A percentile compares a stretch with the other conserved stretches of the same genome.
These are phyloP conservation scores for Apis florea DNA, from an alignment of 1,140 invertebrate genomes.

Conservation along the genomic window DNA sequence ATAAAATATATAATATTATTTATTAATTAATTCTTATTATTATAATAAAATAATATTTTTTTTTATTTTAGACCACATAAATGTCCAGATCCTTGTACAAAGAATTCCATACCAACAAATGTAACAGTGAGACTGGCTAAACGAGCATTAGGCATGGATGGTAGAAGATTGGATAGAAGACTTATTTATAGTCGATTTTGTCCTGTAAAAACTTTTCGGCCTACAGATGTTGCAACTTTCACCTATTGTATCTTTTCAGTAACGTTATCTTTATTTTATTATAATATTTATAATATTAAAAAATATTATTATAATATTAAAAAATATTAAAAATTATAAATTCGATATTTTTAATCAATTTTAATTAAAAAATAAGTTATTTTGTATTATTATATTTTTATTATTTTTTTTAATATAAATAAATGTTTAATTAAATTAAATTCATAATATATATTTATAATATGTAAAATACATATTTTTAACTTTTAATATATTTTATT, in stretches of 20 bases:
- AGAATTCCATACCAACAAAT: slow-evolving; percentile 86
- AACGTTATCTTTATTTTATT: slow-evolving; percentile 61
- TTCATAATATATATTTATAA: neutral
- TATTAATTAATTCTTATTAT: neutral
- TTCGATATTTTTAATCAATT: neutral
- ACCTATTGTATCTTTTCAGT: slow-evolving; percentile 91
- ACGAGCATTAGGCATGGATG: slow-evolving; percentile 81
- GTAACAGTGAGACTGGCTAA: slow-evolving; percentile 84
- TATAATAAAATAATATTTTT: slow-evolving; percentile 12
- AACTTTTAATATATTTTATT: neutral
- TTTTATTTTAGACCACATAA: slow-evolving; percentile 88
- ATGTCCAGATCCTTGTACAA: slow-evolving; percentile 92
- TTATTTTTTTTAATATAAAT: neutral
- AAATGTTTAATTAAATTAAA: neutral
- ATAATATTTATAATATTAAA: no score
- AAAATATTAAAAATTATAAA: slow-evolving; percentile 34
- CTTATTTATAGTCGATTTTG: slow-evolving; percentile 94
- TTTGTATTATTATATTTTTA: slow-evolving; percentile 34
- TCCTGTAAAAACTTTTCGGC: slow-evolving; percentile 90
- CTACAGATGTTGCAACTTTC: slow-evolving; percentile 88
- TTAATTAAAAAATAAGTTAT: neutral
- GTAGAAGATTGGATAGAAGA: slow-evolving; percentile 86
- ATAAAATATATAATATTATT: neutral
- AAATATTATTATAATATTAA: no score
- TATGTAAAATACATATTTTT: neutral